Evolutionary conservation across 2,888 invertebrate genomes (phyloP), one percentile per base, ranked within the genome.

Genomic region (Euspilapteryx auroguttella): DNA sequence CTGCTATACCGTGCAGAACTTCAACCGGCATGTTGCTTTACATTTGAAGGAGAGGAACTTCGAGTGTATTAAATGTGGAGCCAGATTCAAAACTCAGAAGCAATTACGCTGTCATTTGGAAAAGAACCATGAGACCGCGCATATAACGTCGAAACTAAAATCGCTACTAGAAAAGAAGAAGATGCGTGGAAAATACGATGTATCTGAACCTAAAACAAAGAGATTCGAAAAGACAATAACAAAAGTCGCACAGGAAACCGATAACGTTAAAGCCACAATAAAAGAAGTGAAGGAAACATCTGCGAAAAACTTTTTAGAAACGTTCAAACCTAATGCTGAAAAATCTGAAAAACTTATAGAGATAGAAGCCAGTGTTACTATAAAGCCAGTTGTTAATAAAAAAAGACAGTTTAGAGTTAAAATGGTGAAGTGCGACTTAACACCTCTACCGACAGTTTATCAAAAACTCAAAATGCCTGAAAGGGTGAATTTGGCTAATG

Each of bases 1-100:
- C 24, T 73, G 73, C 24, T 68, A 64, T 12, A 73, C 73, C 0
- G 57, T 40, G 13, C 65, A 71, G 31, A 68, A 71, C 28, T 68
- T 53, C 14, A 47, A 64, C n/a, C 55, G 64, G 8, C 73, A 75
- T 21, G 38, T 58, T 26, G 52, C 45, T n/a, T 35, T 54, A 5
- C 71, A 69, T 28, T 48, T 45, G 4, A 53, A 46, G 21, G 45
- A 45, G 9, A 47, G 49, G 3, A 30, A 32, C 0, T 55, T 63
- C 13, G 49, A 46, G 10, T 73, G 73, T 28, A 52, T 68, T 0
- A 71, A 71, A 34, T 73, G 73, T 20, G 38, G 42, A 0, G 36
- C 43, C 26, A 38, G 36, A 0, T 75, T 69, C 22, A 43, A 38
- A 24, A 50, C 55, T 0, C 52, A 45, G 7, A 34, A 37, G 0